Evolutionary conservation across 1,140 invertebrate species (phyloP).

Genomic region (Phymastichus coffea): DNA sequence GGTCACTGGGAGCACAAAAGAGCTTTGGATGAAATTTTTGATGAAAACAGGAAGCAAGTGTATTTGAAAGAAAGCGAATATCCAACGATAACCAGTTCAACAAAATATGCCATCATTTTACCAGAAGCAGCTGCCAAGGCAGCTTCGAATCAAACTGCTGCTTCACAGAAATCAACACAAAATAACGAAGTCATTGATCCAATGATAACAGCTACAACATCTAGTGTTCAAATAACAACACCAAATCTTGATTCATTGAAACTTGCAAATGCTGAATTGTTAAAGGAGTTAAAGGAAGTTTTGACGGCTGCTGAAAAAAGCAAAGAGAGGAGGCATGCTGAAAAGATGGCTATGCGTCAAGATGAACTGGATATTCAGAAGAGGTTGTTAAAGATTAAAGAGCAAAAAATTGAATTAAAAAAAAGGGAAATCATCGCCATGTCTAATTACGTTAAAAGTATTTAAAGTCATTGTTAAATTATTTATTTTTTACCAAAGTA

Average conservation of each 20-base stretch:
- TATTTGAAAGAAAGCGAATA: slow-evolving; percentile 38
- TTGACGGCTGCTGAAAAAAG: slow-evolving; percentile 34
- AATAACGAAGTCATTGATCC: slow-evolving; percentile 10
- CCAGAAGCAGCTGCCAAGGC: slow-evolving; percentile 20
- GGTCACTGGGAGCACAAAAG: slow-evolving; percentile 46
- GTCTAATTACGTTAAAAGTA: no score
- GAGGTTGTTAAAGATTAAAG: slow-evolving; percentile 40
- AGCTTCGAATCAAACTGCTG: not conserved
- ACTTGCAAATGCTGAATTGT: slow-evolving; percentile 29
- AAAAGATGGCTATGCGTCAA: slow-evolving; percentile 40
- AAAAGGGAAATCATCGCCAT: slow-evolving; percentile 37
- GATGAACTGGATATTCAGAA: slow-evolving; percentile 39
- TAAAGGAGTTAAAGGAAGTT: slow-evolving; percentile 32
- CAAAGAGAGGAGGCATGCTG: slow-evolving; percentile 43
- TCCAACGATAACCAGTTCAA: slow-evolving; percentile 22
- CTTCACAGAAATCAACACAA: not conserved
- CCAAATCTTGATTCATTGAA: no score
- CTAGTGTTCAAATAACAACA: no score
- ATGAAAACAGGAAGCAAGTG: slow-evolving; percentile 35
- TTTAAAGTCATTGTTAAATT: no score
- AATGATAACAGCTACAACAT: not conserved
- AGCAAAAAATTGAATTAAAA: slow-evolving; percentile 39
- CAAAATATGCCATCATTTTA: slow-evolving; percentile 29
- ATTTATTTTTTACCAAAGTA: no score
- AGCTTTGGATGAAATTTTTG: slow-evolving; percentile 45